phyloP scores from a whole-genome alignment of 2,888 invertebrate species.

The Malacosoma neustria region DNA sequence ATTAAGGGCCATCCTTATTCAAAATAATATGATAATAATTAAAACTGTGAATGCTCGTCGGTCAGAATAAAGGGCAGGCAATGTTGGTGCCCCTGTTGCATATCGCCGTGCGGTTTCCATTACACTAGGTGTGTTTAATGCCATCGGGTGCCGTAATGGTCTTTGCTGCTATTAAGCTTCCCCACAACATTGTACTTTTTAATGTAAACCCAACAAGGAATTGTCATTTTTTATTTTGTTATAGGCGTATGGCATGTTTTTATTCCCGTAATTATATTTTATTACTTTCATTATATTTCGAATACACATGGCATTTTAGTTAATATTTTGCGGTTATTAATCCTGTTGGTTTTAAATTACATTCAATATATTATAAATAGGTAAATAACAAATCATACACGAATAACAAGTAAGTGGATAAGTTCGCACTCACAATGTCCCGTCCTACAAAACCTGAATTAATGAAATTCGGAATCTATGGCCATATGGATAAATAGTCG shows the following conservation, averaged over 20 bases:
- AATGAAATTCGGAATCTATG: no score
- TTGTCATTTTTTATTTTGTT: conserved; percentile 51
- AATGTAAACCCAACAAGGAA: conserved; percentile 55
- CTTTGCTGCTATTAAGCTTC: conserved; percentile 53
- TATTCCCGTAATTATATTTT: conserved; percentile 46
- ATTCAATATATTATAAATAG: no score
- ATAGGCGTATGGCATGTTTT: conserved; percentile 44
- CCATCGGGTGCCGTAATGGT: conserved; percentile 53
- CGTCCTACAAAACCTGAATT: no score
- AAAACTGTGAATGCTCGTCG: not conserved
- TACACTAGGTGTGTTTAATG: conserved; percentile 55
- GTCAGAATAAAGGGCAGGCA: conserved; percentile 27
- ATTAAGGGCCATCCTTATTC: not conserved
- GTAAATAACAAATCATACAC: no score
- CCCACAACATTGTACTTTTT: conserved; percentile 50
- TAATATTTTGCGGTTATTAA: no score
- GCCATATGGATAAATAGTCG: no score
- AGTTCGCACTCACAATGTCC: no score
- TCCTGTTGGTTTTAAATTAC: no score
- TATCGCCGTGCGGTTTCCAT: conserved; percentile 54
- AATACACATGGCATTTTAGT: conserved; percentile 18
- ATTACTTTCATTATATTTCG: conserved; percentile 51
- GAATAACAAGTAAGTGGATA: no score
- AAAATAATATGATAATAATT: not conserved
- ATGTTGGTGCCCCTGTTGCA: conserved; percentile 36